Evolutionary conservation across 2,797 vertebrate genomes (phyloP).

Genomic region (Takifugu ocellatus): DNA sequence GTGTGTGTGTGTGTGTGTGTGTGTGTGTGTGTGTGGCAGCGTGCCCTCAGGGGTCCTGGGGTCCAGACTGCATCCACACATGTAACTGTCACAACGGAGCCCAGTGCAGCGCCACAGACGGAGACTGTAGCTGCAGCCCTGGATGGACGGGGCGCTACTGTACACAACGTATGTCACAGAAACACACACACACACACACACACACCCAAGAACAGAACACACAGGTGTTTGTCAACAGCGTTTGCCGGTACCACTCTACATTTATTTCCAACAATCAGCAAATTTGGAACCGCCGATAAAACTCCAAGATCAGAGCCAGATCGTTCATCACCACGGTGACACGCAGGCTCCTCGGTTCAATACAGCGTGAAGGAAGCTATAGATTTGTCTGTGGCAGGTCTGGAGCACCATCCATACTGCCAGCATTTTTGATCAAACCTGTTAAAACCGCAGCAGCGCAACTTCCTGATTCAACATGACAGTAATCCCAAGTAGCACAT

Average conservation of each 20-base stretch:
- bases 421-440: too few relatives aligned
- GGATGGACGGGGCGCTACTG: conserved; percentile 88
- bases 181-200: conserved; percentile 10
- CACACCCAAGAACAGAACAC: not conserved
- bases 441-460: too few relatives aligned
- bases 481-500: not conserved
- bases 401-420: too few relatives aligned
- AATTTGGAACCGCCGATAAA: too few relatives aligned
- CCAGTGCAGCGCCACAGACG: conserved; percentile 82
- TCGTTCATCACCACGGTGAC: too few relatives aligned
- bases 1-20: conserved; percentile 12
- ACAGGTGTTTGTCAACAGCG: not conserved
- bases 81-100: conserved; percentile 92
- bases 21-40: conserved; percentile 58
- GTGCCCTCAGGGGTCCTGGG: conserved; percentile 85
- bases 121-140: conserved; percentile 83
- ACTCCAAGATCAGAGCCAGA: too few relatives aligned
- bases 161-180: conserved; percentile 76
- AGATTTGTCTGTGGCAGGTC: too few relatives aligned
- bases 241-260: too few relatives aligned
- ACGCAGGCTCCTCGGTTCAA: too few relatives aligned
- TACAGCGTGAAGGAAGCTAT: too few relatives aligned
- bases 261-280: too few relatives aligned
- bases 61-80: conserved; percentile 84
- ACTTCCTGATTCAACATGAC: too few relatives aligned